These are phyloP conservation scores for Eulacestoma nigropectus DNA, from an alignment of 2,113 vertebrate species.

Conservation along the genomic window DNA sequence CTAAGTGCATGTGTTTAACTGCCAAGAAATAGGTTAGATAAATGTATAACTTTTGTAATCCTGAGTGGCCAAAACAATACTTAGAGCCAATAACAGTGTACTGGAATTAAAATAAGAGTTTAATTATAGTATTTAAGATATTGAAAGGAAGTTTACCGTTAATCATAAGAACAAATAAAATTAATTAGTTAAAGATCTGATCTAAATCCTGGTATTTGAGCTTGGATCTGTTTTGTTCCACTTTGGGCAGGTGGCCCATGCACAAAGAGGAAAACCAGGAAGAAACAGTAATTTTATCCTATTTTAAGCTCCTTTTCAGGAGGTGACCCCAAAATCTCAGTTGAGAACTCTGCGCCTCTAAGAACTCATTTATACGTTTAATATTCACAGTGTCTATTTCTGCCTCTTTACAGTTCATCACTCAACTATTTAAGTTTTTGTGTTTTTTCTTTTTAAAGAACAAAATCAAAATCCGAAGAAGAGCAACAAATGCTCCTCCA, in stretches of 20 bases:
- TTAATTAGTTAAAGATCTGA: neutral
- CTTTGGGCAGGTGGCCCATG: neutral
- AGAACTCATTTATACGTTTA: neutral
- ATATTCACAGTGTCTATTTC: neutral
- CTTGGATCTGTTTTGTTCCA: neutral
- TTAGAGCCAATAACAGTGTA: neutral
- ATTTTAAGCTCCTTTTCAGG: neutral
- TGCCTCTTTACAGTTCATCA: neutral
- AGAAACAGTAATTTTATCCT: neutral
- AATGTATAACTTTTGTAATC: neutral
- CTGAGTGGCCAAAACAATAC: neutral
- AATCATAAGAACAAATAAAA: neutral
- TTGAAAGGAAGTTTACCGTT: neutral
- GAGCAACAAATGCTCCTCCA: neutral
- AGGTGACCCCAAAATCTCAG: neutral
- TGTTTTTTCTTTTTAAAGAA: rapidly evolving
- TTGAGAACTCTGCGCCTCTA: neutral
- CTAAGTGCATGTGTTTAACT: neutral
- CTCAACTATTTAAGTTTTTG: neutral
- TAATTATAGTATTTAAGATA: neutral
- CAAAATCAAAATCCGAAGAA: neutral
- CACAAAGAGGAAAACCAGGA: neutral
- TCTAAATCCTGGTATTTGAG: neutral
- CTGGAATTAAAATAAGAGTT: neutral
- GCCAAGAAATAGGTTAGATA: neutral